These are phyloP conservation scores for Xiphorhynchus elegans DNA, from an alignment of 2,113 vertebrate species.

Conservation along the genomic window DNA sequence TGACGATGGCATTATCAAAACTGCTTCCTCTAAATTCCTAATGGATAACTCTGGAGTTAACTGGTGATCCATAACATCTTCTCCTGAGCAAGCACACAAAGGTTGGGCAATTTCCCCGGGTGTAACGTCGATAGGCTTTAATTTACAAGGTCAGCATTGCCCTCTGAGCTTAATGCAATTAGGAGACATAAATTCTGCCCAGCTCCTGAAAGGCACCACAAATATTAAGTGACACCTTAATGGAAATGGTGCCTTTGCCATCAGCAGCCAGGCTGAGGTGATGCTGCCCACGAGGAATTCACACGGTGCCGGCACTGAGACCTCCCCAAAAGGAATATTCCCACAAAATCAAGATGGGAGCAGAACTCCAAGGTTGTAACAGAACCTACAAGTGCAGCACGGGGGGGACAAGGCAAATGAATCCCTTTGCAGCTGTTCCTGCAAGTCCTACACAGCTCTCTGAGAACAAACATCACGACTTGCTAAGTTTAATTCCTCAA, in stretches of 20 bases:
- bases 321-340: not conserved
- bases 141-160: not conserved
- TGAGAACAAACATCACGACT: rapidly evolving
- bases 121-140: not conserved
- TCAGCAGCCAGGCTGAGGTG: not conserved
- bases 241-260: not conserved
- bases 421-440: not conserved
- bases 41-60: constrained; percentile 61
- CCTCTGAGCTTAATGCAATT: constrained; percentile 2
- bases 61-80: constrained; percentile 25
- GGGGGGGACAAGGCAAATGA: rapidly evolving
- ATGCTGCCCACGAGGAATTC: not conserved
- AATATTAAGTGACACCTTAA: constrained; percentile 27
- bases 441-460: not conserved
- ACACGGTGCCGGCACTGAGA: rapidly evolving
- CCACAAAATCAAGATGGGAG: not conserved
- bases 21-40: not conserved
- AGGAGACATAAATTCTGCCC: constrained; percentile 1
- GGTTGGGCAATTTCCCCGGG: constrained; percentile 20
- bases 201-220: not conserved
- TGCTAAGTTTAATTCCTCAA: not conserved
- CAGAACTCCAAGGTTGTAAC: not conserved
- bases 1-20: not conserved
- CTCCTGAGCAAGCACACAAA: constrained; percentile 43
- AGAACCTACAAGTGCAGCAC: rapidly evolving